These are phyloP conservation scores for Dinocampus coccinellae DNA, from an alignment of 2,888 invertebrate species.

Conservation along the genomic window DNA sequence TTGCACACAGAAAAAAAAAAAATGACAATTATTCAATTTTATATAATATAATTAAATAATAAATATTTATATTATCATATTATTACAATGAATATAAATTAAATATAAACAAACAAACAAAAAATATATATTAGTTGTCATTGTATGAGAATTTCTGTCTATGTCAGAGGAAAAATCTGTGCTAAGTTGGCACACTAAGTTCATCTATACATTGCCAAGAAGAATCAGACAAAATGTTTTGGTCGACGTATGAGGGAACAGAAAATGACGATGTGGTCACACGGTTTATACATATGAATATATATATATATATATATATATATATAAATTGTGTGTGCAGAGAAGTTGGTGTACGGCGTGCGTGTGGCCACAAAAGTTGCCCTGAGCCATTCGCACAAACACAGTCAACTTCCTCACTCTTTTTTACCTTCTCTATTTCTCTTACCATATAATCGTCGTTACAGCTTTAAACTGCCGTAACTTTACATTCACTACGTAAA, in stretches of 20 bases:
- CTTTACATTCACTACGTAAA: background rate
- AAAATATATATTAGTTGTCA: background rate
- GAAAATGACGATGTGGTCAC: background rate
- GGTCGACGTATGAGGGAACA: background rate
- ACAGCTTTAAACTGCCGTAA: background rate
- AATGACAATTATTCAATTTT: too few species aligned
- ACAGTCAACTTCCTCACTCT: background rate
- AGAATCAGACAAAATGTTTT: background rate
- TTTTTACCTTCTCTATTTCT: background rate
- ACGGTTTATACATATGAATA: background rate
- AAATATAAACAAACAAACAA: background rate
- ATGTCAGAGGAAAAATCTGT: background rate
- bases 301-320: background rate
- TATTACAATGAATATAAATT: too few species aligned
- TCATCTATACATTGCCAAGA: background rate
- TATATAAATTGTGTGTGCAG: conserved; percentile 6
- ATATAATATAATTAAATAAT: background rate
- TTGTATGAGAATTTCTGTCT: background rate
- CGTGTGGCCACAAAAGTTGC: conserved; percentile 19
- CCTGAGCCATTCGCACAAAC: background rate
- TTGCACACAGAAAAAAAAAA: too few species aligned
- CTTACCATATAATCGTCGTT: background rate
- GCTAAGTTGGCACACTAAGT: background rate
- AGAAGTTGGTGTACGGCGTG: conserved; percentile 13
- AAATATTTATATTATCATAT: too few species aligned